Evolutionary conservation across 2,113 vertebrate species (phyloP).

Genomic region (Oncorhynchus gorbuscha): DNA sequence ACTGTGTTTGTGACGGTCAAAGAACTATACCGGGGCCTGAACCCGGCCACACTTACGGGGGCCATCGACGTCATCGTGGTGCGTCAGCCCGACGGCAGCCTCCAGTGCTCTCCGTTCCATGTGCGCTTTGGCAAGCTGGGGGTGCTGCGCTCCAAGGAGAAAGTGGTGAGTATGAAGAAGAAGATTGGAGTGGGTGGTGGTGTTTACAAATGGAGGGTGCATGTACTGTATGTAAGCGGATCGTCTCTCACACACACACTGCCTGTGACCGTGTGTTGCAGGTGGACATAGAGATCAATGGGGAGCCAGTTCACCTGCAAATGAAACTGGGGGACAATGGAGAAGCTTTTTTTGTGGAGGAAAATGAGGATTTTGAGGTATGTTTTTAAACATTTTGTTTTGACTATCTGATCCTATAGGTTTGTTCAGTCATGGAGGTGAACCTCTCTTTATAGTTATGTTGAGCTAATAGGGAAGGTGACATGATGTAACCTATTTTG

Average conservation of each 20-base stretch:
- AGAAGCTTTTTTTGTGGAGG: slow-evolving; percentile 93
- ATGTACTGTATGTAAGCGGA: too few species aligned
- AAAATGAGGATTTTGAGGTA: slow-evolving; percentile 81
- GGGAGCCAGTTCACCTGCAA: slow-evolving; percentile 85
- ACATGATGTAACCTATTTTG: too few species aligned
- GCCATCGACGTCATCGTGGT: slow-evolving; percentile 92
- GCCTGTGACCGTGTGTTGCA: slow-evolving; percentile 49
- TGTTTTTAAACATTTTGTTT: neutral
- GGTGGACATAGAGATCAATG: slow-evolving; percentile 96
- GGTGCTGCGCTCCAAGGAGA: slow-evolving; percentile 89
- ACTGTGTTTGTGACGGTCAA: slow-evolving; percentile 85
- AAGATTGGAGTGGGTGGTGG: neutral
- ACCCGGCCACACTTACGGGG: slow-evolving; percentile 87
- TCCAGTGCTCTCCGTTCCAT: slow-evolving; percentile 91
- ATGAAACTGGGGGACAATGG: slow-evolving; percentile 96
- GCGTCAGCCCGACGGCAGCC: slow-evolving; percentile 84
- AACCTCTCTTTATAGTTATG: too few species aligned
- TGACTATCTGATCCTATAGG: too few species aligned
- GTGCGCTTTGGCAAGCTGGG: slow-evolving; percentile 95
- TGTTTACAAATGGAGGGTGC: neutral
- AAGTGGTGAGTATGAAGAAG: slow-evolving; percentile 80
- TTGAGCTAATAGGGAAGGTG: too few species aligned
- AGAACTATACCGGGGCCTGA: slow-evolving; percentile 89
- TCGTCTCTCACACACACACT: too few species aligned
- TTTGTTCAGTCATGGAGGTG: too few species aligned